Base-by-base conservation (phyloP, 2,113 vertebrate genomes). In the Salvelinus fontinalis region DNA sequence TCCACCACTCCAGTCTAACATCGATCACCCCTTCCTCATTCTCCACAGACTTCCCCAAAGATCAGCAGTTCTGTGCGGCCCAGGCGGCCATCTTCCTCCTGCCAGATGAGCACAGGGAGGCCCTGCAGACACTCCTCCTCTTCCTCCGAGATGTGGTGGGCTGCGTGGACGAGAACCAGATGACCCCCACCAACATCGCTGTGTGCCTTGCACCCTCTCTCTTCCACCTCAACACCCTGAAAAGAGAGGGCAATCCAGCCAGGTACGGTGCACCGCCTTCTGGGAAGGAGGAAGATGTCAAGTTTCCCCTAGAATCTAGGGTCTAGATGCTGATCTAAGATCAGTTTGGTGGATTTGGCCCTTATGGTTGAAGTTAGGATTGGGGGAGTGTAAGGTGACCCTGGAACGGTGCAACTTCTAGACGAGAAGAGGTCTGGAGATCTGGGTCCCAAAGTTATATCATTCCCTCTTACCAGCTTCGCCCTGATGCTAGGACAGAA, bases 141-240 rank as follows among this genome's bases (percentile, higher is more conserved):
- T 95, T 97, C 85, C 90, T 97, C 59, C 64, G 87, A 5, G 95
- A 96, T 24, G 95, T 97, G 14, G 95, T 95, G 39, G 89, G 92
- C 78, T 93, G 92, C 60, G 93, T 94, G 75, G 91, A 93, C 1
- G 93, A 96, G 72, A 97, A 97, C 85, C 96, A 97, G 79, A 97
- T 97, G 96, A 97, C 95, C 11, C 95, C 95, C 1, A 95, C 94
- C 54, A 97, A 97, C 88, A 90, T 96, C 0, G 95, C 96, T 0
- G 95, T 97, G 26, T 97, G 96, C 62, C 89, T 97, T 64, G 96
- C 96, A 0, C 96, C 96, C 0, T 95, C 95, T 0, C 90, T 97
- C 22, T 97, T 97, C 83, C 96, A 97, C 89, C 95, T 97, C 69
- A 95, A 94, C 89, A 91, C 88, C 3, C 71, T 93, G 67, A 93